Percentiles rank a stretch among this genome's conserved stretches.
Conservation (phyloP, 2,797 vertebrate species). For the Botia kubotai region DNA sequence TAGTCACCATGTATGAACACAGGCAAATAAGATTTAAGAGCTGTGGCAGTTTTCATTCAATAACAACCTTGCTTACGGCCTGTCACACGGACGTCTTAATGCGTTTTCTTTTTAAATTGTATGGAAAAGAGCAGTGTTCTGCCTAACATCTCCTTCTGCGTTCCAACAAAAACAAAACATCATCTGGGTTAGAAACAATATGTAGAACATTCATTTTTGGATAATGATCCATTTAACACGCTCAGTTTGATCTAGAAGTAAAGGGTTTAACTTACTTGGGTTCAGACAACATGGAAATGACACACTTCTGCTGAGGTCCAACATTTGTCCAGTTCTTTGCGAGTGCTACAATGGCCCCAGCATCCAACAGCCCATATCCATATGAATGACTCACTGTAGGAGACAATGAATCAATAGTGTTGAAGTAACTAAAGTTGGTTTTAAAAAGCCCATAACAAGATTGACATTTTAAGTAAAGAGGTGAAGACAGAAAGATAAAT, state of each 20-base stretch:
- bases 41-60: too few relatives aligned
- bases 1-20: too few relatives aligned
- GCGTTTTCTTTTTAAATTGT: background rate
- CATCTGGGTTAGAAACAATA: too few relatives aligned
- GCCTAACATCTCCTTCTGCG: too few relatives aligned
- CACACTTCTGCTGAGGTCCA: conserved; percentile 89
- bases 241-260: background rate
- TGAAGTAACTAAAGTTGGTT: conserved; percentile 47
- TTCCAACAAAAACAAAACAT: background rate
- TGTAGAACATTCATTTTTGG: background rate
- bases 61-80: too few relatives aligned
- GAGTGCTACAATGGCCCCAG: conserved; percentile 87
- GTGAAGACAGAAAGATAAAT: conserved; percentile 30
- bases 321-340: conserved; percentile 91
- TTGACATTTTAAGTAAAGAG: conserved; percentile 47
- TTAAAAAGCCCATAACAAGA: conserved; percentile 39
- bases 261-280: conserved; percentile 81
- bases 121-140: background rate
- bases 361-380: conserved; percentile 93
- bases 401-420: conserved; percentile 52
- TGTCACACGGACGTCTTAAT: too few relatives aligned
- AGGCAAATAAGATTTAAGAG: background rate
- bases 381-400: conserved; percentile 95
- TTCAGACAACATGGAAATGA: conserved; percentile 85
- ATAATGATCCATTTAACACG: background rate